Percentiles rank a stretch among this genome's conserved stretches.
Conservation (phyloP, 2,888 invertebrate species). For the Pyrrhia umbra region DNA sequence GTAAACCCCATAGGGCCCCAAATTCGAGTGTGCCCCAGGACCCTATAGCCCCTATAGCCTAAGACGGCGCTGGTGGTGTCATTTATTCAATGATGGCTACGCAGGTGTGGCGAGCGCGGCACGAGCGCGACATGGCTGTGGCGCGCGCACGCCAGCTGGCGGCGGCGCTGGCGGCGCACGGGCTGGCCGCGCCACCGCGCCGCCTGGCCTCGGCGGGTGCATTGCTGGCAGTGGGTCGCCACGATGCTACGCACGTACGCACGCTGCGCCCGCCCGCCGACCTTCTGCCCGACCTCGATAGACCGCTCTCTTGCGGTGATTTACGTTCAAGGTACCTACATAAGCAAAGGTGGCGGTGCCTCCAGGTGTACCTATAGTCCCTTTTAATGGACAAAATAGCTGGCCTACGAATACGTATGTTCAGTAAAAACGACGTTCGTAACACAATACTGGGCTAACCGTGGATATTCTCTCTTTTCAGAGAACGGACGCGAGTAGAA, state of each 20-base stretch:
- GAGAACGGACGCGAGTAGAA: constrained; percentile 93
- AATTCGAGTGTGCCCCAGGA: too few species aligned
- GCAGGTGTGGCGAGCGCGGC: constrained; percentile 96
- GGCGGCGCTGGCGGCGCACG: constrained; percentile 95
- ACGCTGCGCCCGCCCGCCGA: constrained; percentile 83
- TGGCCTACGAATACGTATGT: too few species aligned
- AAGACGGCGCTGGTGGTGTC: too few species aligned
- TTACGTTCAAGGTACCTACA: constrained; percentile 80
- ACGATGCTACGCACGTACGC: constrained; percentile 89
- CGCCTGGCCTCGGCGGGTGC: constrained; percentile 91
- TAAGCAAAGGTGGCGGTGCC: too few species aligned
- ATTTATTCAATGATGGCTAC: constrained; percentile 77
- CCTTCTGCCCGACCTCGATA: constrained; percentile 86
- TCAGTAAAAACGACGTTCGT: too few species aligned
- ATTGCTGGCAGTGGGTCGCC: constrained; percentile 87
- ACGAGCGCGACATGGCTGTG: constrained; percentile 96
- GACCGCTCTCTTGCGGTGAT: constrained; percentile 87
- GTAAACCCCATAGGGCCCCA: too few species aligned
- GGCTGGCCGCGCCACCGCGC: constrained; percentile 94
- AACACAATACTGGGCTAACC: too few species aligned
- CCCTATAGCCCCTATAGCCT: too few species aligned
- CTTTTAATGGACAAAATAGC: too few species aligned
- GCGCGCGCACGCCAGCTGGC: constrained; percentile 96
- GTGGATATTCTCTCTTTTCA: constrained; percentile 66
- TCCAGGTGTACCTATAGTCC: too few species aligned